A percentile compares a stretch with the other conserved stretches of the same genome.
Evolutionary conservation across 2,888 invertebrate species (phyloP).

Genomic region (Cataglyphis rosenhaueri): DNA sequence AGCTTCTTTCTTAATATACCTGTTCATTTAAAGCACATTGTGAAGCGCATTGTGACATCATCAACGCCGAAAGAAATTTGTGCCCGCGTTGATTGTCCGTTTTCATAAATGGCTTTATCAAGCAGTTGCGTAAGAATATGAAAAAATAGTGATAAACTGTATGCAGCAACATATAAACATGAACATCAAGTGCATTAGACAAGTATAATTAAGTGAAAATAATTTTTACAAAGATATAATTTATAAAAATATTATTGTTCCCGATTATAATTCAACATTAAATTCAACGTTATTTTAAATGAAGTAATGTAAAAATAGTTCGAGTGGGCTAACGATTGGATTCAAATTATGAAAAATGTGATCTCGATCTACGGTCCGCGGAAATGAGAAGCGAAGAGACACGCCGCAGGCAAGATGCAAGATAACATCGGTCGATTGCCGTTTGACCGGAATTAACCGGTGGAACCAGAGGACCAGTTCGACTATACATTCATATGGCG

Average conservation of each 20-base stretch:
- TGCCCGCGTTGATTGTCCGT: not conserved
- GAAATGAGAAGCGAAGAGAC: conserved; percentile 19
- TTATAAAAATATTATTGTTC: not conserved
- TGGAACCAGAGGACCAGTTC: conserved; percentile 71
- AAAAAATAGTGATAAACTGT: not conserved
- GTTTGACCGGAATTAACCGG: conserved; percentile 67
- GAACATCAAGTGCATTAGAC: not conserved
- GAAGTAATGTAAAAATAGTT: conserved; percentile 4
- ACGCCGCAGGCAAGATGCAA: conserved; percentile 65
- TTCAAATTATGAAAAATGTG: not conserved
- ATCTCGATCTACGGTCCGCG: conserved; percentile 23
- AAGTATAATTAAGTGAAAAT: not conserved
- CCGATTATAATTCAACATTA: not conserved
- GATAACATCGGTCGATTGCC: conserved; percentile 61
- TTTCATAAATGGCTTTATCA: not conserved
- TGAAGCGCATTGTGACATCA: not conserved
- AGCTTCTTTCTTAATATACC: not conserved
- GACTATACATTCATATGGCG: conserved; percentile 43
- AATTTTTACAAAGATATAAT: not conserved
- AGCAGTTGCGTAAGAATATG: not conserved
- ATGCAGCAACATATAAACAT: not conserved
- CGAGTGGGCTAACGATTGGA: not conserved
- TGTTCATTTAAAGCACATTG: not conserved
- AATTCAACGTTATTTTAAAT: not conserved
- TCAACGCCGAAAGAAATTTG: not conserved